phyloP scores from a whole-genome alignment of 2,888 invertebrate genomes.

The Apocheima hispidaria region DNA sequence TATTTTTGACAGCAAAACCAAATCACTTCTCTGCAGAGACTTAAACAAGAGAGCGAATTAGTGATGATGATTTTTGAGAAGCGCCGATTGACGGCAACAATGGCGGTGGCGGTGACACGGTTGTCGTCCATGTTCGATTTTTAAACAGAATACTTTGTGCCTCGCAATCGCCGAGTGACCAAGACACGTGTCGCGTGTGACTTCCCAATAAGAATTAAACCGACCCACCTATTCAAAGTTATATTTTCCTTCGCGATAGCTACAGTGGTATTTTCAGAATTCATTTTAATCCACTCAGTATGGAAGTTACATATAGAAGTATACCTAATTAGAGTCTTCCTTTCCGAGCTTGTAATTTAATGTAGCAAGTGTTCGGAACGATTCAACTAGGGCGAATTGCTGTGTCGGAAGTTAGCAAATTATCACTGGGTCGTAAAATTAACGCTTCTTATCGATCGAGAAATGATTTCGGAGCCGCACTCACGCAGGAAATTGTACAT shows the following conservation, averaged over 20 bases:
- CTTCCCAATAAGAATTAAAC: slow-evolving; percentile 29
- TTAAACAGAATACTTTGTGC: slow-evolving; percentile 18
- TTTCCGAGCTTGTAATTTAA: slow-evolving; percentile 74
- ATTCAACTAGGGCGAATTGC: slow-evolving; percentile 79
- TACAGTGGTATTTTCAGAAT: slow-evolving; percentile 18
- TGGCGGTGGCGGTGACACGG: not conserved
- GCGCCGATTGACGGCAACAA: not conserved
- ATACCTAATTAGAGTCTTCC: slow-evolving; percentile 65
- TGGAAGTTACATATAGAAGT: slow-evolving; percentile 45
- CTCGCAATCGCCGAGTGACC: slow-evolving; percentile 6
- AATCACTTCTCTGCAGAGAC: slow-evolving; percentile 32
- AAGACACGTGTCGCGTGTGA: slow-evolving; percentile 18
- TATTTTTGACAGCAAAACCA: slow-evolving; percentile 27
- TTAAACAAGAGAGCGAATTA: slow-evolving; percentile 36
- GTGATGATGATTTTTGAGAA: slow-evolving; percentile 34
- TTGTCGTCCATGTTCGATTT: slow-evolving; percentile 14
- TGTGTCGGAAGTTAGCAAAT: slow-evolving; percentile 86
- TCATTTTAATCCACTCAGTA: slow-evolving; percentile 32
- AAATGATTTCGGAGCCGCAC: slow-evolving; percentile 74
- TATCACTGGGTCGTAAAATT: slow-evolving; percentile 86
- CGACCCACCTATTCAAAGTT: slow-evolving; percentile 17
- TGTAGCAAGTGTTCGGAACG: slow-evolving; percentile 80
- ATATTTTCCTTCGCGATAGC: slow-evolving; percentile 21
- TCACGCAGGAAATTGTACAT: slow-evolving; percentile 66
- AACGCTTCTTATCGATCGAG: slow-evolving; percentile 85